Evolutionary conservation across 2,797 vertebrate genomes (phyloP).

Genomic region (Oreonectes daqikongensis): DNA sequence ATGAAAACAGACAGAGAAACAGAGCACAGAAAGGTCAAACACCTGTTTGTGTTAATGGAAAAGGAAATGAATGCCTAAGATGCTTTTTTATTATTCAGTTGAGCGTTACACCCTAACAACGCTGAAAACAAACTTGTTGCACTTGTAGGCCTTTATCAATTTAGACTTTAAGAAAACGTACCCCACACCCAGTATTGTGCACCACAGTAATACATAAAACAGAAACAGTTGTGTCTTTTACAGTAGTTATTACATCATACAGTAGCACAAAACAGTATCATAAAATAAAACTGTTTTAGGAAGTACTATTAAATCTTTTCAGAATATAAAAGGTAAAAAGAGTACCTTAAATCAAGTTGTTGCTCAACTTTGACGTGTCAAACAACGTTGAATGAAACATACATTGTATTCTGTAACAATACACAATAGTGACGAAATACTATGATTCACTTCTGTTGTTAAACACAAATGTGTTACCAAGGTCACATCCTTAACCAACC

Average conservation of each 20-base stretch:
- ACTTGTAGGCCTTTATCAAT: neutral
- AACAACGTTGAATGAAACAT: too few relatives aligned
- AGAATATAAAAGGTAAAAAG: too few relatives aligned
- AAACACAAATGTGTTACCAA: neutral
- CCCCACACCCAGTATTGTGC: too few relatives aligned
- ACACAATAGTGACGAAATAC: neutral
- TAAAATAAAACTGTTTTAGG: too few relatives aligned
- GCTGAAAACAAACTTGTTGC: neutral
- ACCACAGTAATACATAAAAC: too few relatives aligned
- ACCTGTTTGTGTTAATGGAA: constrained; percentile 41
- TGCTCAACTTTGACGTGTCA: too few relatives aligned
- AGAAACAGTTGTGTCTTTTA: too few relatives aligned
- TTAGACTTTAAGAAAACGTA: neutral
- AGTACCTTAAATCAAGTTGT: neutral
- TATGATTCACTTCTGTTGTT: constrained; percentile 3
- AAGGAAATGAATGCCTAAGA: constrained; percentile 40
- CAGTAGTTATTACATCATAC: too few relatives aligned
- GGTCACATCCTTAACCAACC: neutral
- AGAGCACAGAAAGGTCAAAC: neutral
- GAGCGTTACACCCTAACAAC: neutral
- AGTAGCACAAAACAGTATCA: too few relatives aligned
- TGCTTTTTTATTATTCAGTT: constrained; percentile 6
- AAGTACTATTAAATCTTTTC: too few relatives aligned
- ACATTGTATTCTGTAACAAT: neutral
- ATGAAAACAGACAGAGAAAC: neutral